A percentile compares a stretch with the other conserved stretches of the same genome.
Evolutionary conservation across 2,113 vertebrate species (phyloP).

Genomic region (Patagioenas fasciata): DNA sequence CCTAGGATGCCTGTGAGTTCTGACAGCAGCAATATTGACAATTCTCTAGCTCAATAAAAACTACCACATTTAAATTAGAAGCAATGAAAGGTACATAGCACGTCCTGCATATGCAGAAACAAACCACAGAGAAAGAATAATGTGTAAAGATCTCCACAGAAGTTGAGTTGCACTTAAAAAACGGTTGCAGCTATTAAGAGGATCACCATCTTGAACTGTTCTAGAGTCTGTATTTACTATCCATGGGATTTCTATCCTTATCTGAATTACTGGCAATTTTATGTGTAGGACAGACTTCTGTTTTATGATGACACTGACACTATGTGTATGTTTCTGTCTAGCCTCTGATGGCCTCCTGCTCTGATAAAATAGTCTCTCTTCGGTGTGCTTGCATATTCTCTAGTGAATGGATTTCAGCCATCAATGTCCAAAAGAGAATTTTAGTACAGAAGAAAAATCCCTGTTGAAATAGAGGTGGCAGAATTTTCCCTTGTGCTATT

Average conservation of each 20-base stretch:
- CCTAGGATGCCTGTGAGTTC: neutral
- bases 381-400: neutral
- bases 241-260: neutral
- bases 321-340: neutral
- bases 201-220: neutral
- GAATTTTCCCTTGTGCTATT: neutral
- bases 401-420: neutral
- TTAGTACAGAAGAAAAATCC: neutral
- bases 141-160: neutral
- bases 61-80: neutral
- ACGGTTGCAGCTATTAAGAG: neutral
- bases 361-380: neutral
- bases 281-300: neutral
- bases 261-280: neutral
- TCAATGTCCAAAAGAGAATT: neutral
- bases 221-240: neutral
- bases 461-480: neutral
- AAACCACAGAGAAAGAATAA: neutral
- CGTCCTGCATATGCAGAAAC: neutral
- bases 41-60: neutral
- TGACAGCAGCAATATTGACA: neutral
- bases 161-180: neutral
- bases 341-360: neutral
- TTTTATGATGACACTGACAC: neutral
- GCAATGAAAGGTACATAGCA: neutral